Percentiles rank a stretch among this genome's conserved stretches.
phyloP scores from a whole-genome alignment of 1,140 invertebrate species.

The Kradibia gibbosae region DNA sequence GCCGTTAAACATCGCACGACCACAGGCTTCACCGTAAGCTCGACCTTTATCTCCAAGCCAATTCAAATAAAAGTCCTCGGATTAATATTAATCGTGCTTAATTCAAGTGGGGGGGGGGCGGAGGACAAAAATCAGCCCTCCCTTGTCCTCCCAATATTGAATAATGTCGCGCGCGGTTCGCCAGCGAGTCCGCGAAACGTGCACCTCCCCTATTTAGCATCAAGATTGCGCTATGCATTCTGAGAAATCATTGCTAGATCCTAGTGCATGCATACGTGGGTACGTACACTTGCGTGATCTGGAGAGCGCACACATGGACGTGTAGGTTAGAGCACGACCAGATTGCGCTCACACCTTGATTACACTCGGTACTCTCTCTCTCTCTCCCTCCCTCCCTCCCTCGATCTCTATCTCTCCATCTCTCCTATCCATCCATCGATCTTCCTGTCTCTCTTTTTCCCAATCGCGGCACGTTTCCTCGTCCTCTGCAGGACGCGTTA shows the following conservation, averaged over 20 bases:
- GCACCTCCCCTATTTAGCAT: conserved; percentile 1
- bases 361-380: too few species aligned
- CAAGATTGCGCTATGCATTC: conserved; percentile 28
- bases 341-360: conserved; percentile 15
- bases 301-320: background rate
- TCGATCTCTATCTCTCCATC: too few species aligned
- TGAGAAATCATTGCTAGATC: conserved; percentile 22
- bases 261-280: background rate
- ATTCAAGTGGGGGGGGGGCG: background rate
- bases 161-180: background rate
- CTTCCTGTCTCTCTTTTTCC: too few species aligned
- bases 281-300: background rate
- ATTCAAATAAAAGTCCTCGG: background rate
- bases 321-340: background rate
- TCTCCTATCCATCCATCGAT: too few species aligned
- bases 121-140: background rate
- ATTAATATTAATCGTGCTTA: conserved; percentile 16
- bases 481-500: conserved; percentile 1
- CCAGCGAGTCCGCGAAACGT: background rate
- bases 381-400: too few species aligned
- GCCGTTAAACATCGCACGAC: conserved; percentile 25
- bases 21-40: background rate
- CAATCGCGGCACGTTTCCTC: background rate
- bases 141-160: background rate
- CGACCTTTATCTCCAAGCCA: background rate